These are phyloP conservation scores for Dasyornis broadbenti DNA, from an alignment of 2,113 vertebrate genomes.

Conservation along the genomic window DNA sequence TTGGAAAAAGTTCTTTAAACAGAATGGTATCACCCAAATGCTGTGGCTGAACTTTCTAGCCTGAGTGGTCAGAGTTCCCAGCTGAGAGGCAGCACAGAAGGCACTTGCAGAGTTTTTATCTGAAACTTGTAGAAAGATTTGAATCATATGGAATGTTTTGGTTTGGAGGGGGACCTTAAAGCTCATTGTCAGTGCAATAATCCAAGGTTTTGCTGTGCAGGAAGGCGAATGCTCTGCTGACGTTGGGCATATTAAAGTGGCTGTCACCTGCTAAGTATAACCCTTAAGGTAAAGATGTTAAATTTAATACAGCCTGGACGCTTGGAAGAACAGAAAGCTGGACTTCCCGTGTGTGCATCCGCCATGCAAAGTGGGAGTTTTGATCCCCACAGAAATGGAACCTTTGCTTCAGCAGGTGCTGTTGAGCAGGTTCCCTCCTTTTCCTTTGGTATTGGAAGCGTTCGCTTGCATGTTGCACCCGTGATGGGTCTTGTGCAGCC, in stretches of 20 bases:
- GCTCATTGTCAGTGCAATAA: neutral
- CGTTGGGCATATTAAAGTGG: neutral
- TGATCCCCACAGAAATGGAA: neutral
- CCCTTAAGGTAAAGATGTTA: neutral
- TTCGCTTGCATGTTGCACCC: rapidly evolving
- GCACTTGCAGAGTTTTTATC: neutral
- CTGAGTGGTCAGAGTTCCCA: neutral
- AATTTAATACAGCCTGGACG: neutral
- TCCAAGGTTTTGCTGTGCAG: neutral
- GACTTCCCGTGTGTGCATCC: neutral
- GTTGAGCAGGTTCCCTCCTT: neutral
- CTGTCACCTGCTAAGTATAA: neutral
- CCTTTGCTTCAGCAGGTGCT: neutral
- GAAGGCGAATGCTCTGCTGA: neutral
- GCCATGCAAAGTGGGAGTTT: neutral
- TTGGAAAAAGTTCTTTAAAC: neutral
- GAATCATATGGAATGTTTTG: neutral
- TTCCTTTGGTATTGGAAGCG: rapidly evolving
- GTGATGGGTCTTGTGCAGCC: rapidly evolving
- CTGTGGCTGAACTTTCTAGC: neutral
- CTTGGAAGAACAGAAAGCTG: neutral
- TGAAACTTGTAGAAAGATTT: neutral
- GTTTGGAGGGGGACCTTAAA: neutral
- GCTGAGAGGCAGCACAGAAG: neutral
- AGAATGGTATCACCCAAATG: neutral